Conservation (phyloP, 2,797 vertebrate genomes). For the Phataginus tetradactyla region DNA sequence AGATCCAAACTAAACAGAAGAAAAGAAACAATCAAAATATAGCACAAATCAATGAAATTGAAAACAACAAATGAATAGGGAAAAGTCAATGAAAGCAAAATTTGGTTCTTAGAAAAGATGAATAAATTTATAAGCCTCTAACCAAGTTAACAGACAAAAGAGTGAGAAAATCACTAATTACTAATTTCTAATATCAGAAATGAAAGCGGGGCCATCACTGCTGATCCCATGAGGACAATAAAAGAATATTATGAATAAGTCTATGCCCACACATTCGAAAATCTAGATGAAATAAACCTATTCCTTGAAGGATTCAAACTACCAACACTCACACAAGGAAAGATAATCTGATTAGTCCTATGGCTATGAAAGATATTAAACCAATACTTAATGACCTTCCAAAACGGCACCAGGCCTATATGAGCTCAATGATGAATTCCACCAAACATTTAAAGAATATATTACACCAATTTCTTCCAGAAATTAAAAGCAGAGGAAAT, state of each 20-base stretch:
- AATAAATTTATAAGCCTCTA: not conserved
- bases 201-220: not conserved
- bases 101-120: not conserved
- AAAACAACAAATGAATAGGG: not conserved
- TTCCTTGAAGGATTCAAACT: not conserved
- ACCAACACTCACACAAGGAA: not conserved
- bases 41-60: not conserved
- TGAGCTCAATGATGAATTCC: not conserved
- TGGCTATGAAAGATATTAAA: not conserved
- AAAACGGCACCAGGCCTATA: constrained; percentile 10
- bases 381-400: constrained; percentile 28
- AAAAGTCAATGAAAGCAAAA: not conserved
- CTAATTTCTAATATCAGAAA: not conserved
- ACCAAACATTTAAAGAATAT: not conserved
- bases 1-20: not conserved
- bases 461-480: not conserved
- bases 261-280: not conserved
- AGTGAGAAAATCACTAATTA: not conserved
- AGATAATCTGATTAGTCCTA: not conserved
- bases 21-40: not conserved
- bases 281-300: not conserved
- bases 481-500: constrained; percentile 16
- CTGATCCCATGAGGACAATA: not conserved
- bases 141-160: not conserved
- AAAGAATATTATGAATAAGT: not conserved